phyloP scores from a whole-genome alignment of 2,113 vertebrate genomes.

The Actenoides lindsayi region DNA sequence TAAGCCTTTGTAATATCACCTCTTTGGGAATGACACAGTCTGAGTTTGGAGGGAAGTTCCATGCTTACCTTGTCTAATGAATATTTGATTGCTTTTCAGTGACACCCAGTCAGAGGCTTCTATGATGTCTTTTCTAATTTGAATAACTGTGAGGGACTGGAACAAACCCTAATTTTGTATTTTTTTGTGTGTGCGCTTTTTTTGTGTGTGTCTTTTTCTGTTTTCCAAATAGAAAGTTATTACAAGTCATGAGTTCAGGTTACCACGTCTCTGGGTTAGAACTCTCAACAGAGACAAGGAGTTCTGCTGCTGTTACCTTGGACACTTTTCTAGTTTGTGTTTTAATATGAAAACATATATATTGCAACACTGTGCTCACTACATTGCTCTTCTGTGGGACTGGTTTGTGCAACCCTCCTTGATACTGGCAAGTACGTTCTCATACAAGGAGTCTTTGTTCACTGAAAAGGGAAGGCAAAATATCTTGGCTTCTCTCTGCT shows the following conservation, averaged over 20 bases:
- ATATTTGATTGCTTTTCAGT: background rate
- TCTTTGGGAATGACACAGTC: background rate
- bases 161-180: background rate
- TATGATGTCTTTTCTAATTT: background rate
- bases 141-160: background rate
- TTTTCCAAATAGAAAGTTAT: background rate
- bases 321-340: background rate
- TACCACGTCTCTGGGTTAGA: background rate
- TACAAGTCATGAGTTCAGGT: background rate
- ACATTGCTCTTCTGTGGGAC: background rate
- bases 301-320: background rate
- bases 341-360: background rate
- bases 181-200: background rate
- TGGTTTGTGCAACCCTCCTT: conserved; percentile 31
- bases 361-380: background rate
- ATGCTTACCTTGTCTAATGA: background rate
- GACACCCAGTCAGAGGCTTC: background rate
- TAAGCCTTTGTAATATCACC: background rate
- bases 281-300: background rate
- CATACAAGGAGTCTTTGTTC: background rate
- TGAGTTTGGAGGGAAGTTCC: background rate
- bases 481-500: background rate
- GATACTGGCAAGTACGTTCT: background rate
- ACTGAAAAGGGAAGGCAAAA: background rate
- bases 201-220: background rate